Evolutionary conservation across 2,113 vertebrate species (phyloP), one percentile per base, ranked within the genome.

Genomic region (Epinephelus moara): DNA sequence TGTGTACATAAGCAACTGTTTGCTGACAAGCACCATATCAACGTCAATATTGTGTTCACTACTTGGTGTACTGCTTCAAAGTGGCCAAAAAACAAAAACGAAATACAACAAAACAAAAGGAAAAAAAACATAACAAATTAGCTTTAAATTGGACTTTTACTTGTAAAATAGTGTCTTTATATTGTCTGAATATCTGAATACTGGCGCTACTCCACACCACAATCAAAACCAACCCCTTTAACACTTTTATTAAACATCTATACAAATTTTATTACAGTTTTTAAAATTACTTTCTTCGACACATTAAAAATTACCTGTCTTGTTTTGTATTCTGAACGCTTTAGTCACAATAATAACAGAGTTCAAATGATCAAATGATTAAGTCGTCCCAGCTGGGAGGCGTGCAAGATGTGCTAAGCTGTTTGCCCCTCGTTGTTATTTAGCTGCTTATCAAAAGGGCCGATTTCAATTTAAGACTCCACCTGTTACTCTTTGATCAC

Each of bases 401-500:
- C 42, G 17, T 50, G 66, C 59, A 33, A 53, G 45, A 33, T 66
- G 19, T 68, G 59, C 71, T 70, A 37, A 81, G 59, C 59, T 30
- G 37, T 15, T 77, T 72, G 56, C 18, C 11, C 50, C 61, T 86
- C n/a, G n/a, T 82, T 82, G 77, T 76, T 81, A 71, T 78, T 86
- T 64, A 61, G 33, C 74, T 75, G 85, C 70, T 91, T 73, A 85
- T 80, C 80, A 66, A 74, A 87, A 90, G 84, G 42, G 59, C 53
- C 49, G 55, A n/a, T 79, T 83, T 86, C 68, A 85, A 80, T 91
- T 75, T 78, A 59, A 81, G 74, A 57, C 60, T 75, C 74, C 86
- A 81, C 80, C 75, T 91, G 87, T 86, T 88, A 64, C 61, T 80
- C 84, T 81, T 84, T 85, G 85, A 85, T 89, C 73, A 75, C 49